Conservation (phyloP, 2,797 vertebrate species). For the Serranus cabrilla region DNA sequence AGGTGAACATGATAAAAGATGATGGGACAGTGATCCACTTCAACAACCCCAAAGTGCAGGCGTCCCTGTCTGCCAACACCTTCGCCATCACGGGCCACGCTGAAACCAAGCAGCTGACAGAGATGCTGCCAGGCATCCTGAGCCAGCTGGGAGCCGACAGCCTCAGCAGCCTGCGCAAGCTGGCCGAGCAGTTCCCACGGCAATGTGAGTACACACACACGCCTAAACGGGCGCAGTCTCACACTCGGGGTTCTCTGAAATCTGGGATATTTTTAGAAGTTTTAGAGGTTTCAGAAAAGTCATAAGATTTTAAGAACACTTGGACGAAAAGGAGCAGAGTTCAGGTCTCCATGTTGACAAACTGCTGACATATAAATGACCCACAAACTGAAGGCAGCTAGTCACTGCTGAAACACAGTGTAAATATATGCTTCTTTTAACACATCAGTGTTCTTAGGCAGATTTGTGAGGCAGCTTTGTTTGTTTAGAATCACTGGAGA, state of each 20-base stretch:
- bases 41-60: conserved; percentile 99
- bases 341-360: not conserved
- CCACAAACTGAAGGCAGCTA: not conserved
- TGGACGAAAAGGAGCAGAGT: not conserved
- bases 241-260: conserved; percentile 10
- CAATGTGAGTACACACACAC: conserved; percentile 86
- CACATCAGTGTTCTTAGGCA: not conserved
- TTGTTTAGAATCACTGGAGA: conserved; percentile 26
- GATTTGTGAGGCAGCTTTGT: conserved; percentile 28
- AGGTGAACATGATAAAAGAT: conserved; percentile 99
- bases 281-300: not conserved
- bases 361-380: not conserved
- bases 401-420: not conserved
- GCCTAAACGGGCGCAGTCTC: not conserved
- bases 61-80: conserved; percentile 97
- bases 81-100: conserved; percentile 98
- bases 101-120: conserved; percentile 97
- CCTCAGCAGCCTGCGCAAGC: conserved; percentile 97
- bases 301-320: not conserved
- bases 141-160: conserved; percentile 98
- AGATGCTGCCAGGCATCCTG: conserved; percentile 99
- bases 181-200: conserved; percentile 97
- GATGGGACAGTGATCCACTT: conserved; percentile 99
- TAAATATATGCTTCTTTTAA: not conserved
- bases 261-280: not conserved